A percentile compares a stretch with the other conserved stretches of the same genome.
These are phyloP conservation scores for Papilio machaon DNA, from an alignment of 1,140 invertebrate genomes.

Conservation along the genomic window DNA sequence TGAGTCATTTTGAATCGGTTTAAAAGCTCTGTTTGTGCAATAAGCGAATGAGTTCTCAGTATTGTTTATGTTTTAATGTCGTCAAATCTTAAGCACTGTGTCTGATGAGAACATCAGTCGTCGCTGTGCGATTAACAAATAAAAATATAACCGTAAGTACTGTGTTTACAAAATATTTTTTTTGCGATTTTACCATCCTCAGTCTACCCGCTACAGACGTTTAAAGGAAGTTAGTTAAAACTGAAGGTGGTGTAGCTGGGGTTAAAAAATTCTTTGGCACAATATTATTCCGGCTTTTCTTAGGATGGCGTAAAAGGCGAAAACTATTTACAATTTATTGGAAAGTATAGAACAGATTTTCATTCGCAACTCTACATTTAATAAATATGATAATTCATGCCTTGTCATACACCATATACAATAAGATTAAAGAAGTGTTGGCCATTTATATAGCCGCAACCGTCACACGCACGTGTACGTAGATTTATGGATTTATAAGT, in stretches of 20 bases:
- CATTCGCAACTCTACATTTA: neutral
- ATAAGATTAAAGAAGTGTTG: neutral
- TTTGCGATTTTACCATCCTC: too few species aligned
- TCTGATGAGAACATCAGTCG: slow-evolving; percentile 6
- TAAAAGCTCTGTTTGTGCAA: slow-evolving; percentile 20
- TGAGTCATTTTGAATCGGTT: slow-evolving; percentile 23
- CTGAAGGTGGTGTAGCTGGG: too few species aligned
- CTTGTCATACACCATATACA: neutral
- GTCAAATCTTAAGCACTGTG: slow-evolving; percentile 17
- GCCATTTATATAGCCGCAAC: slow-evolving; percentile 9
- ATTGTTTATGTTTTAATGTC: slow-evolving; percentile 12
- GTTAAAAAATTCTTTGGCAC: neutral
- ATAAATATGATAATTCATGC: neutral
- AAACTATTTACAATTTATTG: neutral
- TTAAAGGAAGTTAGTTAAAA: too few species aligned
- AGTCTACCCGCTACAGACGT: too few species aligned
- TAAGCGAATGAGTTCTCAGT: slow-evolving; percentile 22
- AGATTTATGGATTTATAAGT: neutral
- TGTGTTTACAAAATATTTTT: neutral
- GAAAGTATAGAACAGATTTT: neutral
- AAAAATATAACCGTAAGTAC: neutral
- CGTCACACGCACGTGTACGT: slow-evolving; percentile 3
- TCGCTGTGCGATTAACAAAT: neutral
- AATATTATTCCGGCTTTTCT: neutral
- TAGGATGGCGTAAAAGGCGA: neutral